phyloP scores from a whole-genome alignment of 2,113 vertebrate genomes.

The Tragelaphus imberbis region DNA sequence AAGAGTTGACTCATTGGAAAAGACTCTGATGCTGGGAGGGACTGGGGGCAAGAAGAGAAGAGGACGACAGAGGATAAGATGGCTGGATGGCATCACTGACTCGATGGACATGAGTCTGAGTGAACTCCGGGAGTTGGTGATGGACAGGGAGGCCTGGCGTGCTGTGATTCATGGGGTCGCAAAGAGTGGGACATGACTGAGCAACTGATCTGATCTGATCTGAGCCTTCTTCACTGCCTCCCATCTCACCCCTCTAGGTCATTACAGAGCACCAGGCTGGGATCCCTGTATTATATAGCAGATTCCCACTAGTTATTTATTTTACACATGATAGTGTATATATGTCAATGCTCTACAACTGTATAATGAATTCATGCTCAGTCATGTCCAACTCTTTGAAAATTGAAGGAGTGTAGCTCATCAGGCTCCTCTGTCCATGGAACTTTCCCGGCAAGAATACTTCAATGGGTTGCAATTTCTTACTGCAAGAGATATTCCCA shows the following conservation, averaged over 20 bases:
- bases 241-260: neutral
- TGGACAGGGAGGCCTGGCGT: too few species aligned
- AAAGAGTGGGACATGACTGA: too few species aligned
- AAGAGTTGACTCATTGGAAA: too few species aligned
- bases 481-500: neutral
- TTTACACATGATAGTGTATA: neutral
- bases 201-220: too few species aligned
- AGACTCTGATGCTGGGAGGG: too few species aligned
- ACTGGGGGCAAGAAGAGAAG: too few species aligned
- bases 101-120: too few species aligned
- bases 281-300: neutral
- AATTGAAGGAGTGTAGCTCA: neutral
- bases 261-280: neutral
- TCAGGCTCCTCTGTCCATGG: neutral
- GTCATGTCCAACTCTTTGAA: neutral
- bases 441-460: neutral
- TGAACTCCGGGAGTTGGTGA: too few species aligned
- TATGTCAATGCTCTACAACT: accelerated
- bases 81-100: too few species aligned
- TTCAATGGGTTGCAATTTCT: neutral
- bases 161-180: too few species aligned
- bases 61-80: too few species aligned
- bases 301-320: neutral
- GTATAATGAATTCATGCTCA: neutral
- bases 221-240: neutral